Base-by-base conservation (phyloP, 2,888 invertebrate genomes). In the Lottia scabra region DNA sequence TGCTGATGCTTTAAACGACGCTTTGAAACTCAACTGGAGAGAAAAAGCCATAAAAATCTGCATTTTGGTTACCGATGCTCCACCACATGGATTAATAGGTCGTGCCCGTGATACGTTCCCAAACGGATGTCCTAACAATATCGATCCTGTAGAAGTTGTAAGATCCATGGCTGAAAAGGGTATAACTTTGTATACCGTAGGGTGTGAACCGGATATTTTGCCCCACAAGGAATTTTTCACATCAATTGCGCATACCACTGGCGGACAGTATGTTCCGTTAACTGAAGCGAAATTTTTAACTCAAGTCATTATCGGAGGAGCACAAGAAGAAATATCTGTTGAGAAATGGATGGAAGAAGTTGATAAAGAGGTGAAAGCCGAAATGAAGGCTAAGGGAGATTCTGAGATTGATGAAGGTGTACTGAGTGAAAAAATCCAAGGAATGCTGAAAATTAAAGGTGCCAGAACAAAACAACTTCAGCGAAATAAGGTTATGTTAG, bases 261-360 rank as follows among this genome's bases (percentile, higher is more conserved):
- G 88, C 0, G 88, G 87, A 6, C 87, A 86, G 72, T 87, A 87
- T 74, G 83, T 87, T 5, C 87, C 88, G 2, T 73, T 87, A 15
- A 69, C 76, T 0, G 81, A 79, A 45, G 85, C 87, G 0, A 73
- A 82, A 56, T 67, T 83, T 8, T 76, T 87, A 1, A 78, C 82
- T 0, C 75, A 85, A 67, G 83, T 87, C 2, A 87, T 88, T 43
- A 81, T 87, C 12, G 86, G 86, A 8, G 85, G 86, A 1, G 87
- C 85, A 0, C 83, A 83, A 65, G 87, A 88, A 72, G 87, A 87
- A 71, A 78, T 88, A 63, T 84, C 86, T 2, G 79, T 88, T n/a
- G 82, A 87, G 68, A 78, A 81, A 63, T 79, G 84, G 68, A 86
- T 85, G 84, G 78, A 75, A 6, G 83, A 85, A 67, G 84, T 85